These are phyloP conservation scores for Drosophila rubida DNA, from an alignment of 2,888 invertebrate species.

Conservation along the genomic window DNA sequence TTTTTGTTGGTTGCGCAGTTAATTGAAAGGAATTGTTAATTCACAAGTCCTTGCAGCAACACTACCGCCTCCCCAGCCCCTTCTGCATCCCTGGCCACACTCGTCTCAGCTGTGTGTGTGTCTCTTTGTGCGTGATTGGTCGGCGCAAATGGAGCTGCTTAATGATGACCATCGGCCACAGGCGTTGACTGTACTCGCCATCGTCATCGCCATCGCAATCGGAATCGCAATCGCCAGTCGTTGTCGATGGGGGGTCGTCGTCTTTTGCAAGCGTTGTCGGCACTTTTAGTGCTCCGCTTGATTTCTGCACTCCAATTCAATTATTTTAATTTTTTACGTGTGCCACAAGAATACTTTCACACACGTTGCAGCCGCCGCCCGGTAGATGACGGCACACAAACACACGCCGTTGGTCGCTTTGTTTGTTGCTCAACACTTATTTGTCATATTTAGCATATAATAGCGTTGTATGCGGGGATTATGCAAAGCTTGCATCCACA, in stretches of 20 bases:
- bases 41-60: conserved; percentile 41
- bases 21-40: conserved; percentile 79
- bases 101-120: not conserved
- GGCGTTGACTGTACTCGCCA: conserved; percentile 24
- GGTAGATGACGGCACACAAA: conserved; percentile 29
- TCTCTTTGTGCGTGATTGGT: conserved; percentile 68
- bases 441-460: conserved; percentile 66
- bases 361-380: conserved; percentile 13
- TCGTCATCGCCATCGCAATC: too few species aligned
- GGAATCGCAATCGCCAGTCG: not conserved
- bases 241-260: not conserved
- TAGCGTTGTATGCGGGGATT: conserved; percentile 57
- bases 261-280: conserved; percentile 6
- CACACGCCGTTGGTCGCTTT: conserved; percentile 38
- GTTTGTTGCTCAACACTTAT: conserved; percentile 66
- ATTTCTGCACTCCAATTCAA: conserved; percentile 35
- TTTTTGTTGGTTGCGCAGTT: conserved; percentile 73
- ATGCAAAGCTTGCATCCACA: conserved; percentile 22
- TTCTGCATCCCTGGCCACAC: not conserved
- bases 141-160: conserved; percentile 54
- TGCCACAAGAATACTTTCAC: conserved; percentile 14
- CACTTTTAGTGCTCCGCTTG: conserved; percentile 26
- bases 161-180: conserved; percentile 50
- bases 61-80: not conserved
- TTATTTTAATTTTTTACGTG: conserved; percentile 32